Evolutionary conservation across 1,140 invertebrate genomes (phyloP), one percentile per base, ranked within the genome.

Genomic region (Anastrepha ludens): DNA sequence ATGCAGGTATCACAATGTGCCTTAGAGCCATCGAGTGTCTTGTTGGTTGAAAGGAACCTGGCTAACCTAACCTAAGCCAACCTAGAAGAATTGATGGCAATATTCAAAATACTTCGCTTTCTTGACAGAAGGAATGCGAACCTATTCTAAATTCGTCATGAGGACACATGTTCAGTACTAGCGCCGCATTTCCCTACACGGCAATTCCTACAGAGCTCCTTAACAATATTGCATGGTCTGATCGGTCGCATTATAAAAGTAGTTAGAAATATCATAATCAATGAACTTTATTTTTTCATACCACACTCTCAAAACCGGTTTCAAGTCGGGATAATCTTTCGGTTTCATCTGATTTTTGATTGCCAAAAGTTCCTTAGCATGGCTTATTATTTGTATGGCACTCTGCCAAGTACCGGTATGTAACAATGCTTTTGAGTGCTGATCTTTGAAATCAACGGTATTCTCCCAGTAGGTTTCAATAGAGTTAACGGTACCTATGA

Each of bases 331-430:
- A 3, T 62, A 55, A 15, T 64, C 62, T n/a, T 81, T 74, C 50
- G 47, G 50, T n/a, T 81, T 88, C 20, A 78, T 29, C 59, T 86
- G 41, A 0, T 17, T 55, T 85, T 62, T 96, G 94, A 13, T 97
- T 88, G 8, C 89, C 89, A 13, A 90, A 91, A 74, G 90, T 90
- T 97, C 95, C 85, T 94, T 90, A 2, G 89, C 89, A 91, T 96
- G 91, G 7, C 95, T 94, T 81, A 97, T 89, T n/a, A 96, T 95
- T 93, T 97, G 94, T 58, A 98, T 94, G 1, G 95, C 94, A 0
- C 96, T 97, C 89, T 97, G 95, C 95, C 96, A 97, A 17, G 97
- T 98, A 15, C 95, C 97, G 92, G 95, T 96, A 93, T 98, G 95
- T 13, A 96, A 3, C 15, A 88, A 50, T 6, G 81, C 62, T 50